Conservation (phyloP, 2,888 invertebrate species). For the Apeira syringaria region DNA sequence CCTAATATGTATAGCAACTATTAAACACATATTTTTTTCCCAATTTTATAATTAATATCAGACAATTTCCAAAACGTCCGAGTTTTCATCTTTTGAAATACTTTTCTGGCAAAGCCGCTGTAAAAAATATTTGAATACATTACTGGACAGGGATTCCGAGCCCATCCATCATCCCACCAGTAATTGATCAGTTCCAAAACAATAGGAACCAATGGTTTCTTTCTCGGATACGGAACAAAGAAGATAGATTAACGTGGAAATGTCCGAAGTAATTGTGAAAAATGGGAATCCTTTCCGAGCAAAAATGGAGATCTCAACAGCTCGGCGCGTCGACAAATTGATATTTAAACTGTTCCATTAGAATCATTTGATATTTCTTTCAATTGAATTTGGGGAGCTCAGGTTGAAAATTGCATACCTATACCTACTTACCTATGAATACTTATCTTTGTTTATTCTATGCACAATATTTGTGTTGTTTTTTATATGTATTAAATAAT, state of each 20-base stretch:
- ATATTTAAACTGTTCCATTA: constrained; percentile 30
- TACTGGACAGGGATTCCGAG: background rate
- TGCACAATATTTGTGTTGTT: too few relatives aligned
- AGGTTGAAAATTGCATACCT: background rate
- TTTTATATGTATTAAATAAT: too few relatives aligned
- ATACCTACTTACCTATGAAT: too few relatives aligned
- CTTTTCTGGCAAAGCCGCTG: background rate
- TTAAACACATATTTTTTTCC: too few relatives aligned
- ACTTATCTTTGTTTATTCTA: too few relatives aligned
- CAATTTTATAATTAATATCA: too few relatives aligned
- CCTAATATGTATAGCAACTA: too few relatives aligned
- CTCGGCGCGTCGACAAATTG: constrained; percentile 27
- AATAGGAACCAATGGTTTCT: constrained; percentile 64
- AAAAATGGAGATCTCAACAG: constrained; percentile 59
- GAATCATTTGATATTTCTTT: constrained; percentile 29
- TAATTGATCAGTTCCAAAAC: constrained; percentile 49
- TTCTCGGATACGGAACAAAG: constrained; percentile 71
- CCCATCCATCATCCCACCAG: constrained; percentile 28
- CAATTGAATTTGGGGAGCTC: constrained; percentile 16
- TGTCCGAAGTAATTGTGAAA: constrained; percentile 81
- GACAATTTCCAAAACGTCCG: too few relatives aligned
- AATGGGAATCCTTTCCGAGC: constrained; percentile 65
- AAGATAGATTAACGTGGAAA: constrained; percentile 77
- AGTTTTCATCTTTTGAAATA: too few relatives aligned
- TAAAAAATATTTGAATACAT: background rate